phyloP scores from a whole-genome alignment of 2,797 vertebrate genomes.

The Enteromius treurensis region DNA sequence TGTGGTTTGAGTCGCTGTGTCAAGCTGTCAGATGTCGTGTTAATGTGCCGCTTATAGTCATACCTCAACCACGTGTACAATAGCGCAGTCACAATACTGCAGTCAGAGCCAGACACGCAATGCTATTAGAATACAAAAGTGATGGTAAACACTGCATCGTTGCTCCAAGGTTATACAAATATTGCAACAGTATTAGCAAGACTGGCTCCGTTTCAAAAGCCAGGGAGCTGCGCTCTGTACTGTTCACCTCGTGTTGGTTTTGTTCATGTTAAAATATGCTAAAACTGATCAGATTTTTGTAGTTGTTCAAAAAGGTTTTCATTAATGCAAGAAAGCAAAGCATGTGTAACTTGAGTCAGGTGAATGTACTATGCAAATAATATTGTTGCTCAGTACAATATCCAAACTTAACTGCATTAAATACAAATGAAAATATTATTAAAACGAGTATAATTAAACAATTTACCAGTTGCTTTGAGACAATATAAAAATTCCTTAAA shows the following conservation, averaged over 20 bases:
- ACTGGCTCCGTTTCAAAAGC: not conserved
- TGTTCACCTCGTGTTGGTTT: not conserved
- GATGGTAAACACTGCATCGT: not conserved
- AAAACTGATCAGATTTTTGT: too few relatives aligned
- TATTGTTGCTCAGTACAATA: not conserved
- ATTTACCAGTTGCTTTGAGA: too few relatives aligned
- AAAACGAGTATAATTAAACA: too few relatives aligned
- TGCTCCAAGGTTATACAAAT: conserved; percentile 18
- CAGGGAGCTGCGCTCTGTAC: too few relatives aligned
- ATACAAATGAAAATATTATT: too few relatives aligned
- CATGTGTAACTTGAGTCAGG: not conserved
- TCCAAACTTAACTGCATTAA: not conserved
- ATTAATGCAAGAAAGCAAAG: not conserved
- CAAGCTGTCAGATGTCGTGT: not conserved
- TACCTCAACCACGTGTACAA: not conserved
- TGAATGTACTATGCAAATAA: too few relatives aligned
- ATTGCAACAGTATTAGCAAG: conserved; percentile 1
- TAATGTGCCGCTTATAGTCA: not conserved
- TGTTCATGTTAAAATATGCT: not conserved
- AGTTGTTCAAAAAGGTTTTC: not conserved
- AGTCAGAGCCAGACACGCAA: not conserved
- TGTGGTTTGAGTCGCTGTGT: not conserved
- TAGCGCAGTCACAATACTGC: not conserved
- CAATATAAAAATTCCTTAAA: too few relatives aligned
- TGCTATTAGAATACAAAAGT: conserved; percentile 6